Evolutionary conservation across 2,797 vertebrate genomes (phyloP).

Genomic region (Carcharodon carcharias): DNA sequence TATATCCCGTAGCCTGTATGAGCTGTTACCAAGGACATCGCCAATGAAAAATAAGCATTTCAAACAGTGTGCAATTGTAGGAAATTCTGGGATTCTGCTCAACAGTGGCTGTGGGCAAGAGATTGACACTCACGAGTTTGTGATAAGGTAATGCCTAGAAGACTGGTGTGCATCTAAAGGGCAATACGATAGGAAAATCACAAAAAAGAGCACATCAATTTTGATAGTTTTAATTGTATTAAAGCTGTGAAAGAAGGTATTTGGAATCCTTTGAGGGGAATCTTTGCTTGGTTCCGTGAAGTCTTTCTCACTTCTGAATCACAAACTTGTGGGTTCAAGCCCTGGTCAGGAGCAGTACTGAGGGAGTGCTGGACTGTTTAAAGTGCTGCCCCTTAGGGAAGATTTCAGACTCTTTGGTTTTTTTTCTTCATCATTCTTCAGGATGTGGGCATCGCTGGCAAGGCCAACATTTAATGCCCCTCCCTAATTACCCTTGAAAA

Average conservation of each 20-base stretch:
- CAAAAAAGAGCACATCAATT: neutral
- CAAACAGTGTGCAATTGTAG: conserved; percentile 82
- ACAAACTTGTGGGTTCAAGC: neutral
- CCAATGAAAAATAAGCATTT: conserved; percentile 87
- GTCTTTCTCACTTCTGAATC: neutral
- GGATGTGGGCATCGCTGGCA: neutral
- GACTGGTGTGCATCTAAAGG: neutral
- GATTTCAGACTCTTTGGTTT: too few species aligned
- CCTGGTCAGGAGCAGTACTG: neutral
- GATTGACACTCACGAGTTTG: conserved; percentile 85
- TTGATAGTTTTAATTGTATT: neutral
- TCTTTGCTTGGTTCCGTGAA: neutral
- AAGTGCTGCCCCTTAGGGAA: neutral
- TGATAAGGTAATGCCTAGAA: conserved; percentile 70
- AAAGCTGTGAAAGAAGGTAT: neutral
- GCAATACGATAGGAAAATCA: neutral
- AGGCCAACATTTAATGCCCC: neutral
- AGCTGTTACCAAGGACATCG: conserved; percentile 76
- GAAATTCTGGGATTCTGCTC: conserved; percentile 87
- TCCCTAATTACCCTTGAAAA: neutral
- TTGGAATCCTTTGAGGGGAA: neutral
- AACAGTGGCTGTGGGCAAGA: conserved; percentile 86
- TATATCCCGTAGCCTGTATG: conserved; percentile 85
- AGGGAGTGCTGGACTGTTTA: neutral
- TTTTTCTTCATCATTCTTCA: neutral